Percentiles rank a stretch among this genome's conserved stretches.
Evolutionary conservation across 2,113 vertebrate species (phyloP).

Genomic region (Uropsilus gracilis): DNA sequence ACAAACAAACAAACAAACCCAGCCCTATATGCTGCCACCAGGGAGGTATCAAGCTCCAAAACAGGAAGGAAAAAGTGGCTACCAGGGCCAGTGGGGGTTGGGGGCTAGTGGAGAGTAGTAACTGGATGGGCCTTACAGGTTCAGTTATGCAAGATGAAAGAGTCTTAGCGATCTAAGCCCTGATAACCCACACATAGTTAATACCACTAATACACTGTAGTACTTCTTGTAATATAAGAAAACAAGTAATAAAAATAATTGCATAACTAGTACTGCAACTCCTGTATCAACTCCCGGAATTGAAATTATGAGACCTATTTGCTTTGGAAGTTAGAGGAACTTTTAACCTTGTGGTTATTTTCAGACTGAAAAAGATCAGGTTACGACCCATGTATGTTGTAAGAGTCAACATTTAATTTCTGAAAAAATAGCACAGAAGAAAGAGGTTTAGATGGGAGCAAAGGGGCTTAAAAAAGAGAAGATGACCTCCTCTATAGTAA

Average conservation of each 20-base stretch:
- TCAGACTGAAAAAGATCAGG: neutral
- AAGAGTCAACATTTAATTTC: slow-evolving; percentile 32
- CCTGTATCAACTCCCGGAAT: neutral
- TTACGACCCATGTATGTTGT: neutral
- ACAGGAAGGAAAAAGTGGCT: too few relatives aligned
- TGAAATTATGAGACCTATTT: neutral
- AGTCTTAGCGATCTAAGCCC: too few relatives aligned
- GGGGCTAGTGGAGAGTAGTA: too few relatives aligned
- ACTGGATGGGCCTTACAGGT: too few relatives aligned
- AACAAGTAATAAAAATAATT: neutral
- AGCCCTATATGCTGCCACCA: too few relatives aligned
- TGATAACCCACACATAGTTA: too few relatives aligned
- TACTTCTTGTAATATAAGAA: neutral
- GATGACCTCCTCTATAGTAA: neutral
- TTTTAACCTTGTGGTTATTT: neutral
- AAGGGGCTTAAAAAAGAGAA: neutral
- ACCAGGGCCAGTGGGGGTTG: too few relatives aligned
- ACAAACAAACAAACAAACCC: too few relatives aligned
- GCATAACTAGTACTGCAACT: neutral
- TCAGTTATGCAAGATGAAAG: too few relatives aligned
- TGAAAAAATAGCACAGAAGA: neutral
- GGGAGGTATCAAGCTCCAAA: too few relatives aligned
- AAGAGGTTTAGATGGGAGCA: neutral
- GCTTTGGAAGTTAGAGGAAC: neutral
- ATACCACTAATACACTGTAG: too few relatives aligned